phyloP scores from a whole-genome alignment of 2,113 vertebrate genomes.

The Alectura lathami region DNA sequence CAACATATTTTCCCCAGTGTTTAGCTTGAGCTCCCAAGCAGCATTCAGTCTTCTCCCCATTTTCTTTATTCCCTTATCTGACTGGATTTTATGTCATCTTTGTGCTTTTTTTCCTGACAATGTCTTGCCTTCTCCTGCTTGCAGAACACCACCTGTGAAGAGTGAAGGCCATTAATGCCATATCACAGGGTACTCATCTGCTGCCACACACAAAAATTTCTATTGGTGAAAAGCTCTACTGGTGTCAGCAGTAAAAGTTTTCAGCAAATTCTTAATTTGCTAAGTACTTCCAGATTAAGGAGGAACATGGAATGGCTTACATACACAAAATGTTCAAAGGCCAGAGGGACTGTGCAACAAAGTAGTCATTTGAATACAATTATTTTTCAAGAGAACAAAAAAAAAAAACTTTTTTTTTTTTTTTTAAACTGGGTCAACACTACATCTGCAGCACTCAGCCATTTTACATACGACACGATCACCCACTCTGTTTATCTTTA shows the following conservation, averaged over 20 bases:
- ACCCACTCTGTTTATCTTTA: conserved; percentile 72
- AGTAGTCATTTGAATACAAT: conserved; percentile 69
- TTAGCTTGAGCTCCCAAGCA: background rate
- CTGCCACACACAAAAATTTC: background rate
- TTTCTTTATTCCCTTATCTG: background rate
- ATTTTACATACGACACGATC: conserved; percentile 60
- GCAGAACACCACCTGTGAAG: background rate
- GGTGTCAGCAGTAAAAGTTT: conserved; percentile 46
- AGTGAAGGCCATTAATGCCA: rapidly evolving
- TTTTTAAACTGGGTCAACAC: conserved; percentile 73
- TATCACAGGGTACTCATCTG: background rate
- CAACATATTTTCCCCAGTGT: background rate
- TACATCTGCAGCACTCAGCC: conserved; percentile 79
- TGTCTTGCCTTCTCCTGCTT: background rate
- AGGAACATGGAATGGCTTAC: background rate
- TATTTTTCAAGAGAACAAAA: conserved; percentile 71
- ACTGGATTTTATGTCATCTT: background rate
- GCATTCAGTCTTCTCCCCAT: background rate
- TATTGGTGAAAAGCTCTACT: background rate
- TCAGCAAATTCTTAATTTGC: conserved; percentile 27
- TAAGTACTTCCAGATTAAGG: background rate
- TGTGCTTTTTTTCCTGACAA: background rate
- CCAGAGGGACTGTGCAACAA: conserved; percentile 49
- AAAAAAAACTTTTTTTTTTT: background rate
- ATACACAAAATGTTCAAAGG: background rate